Evolutionary conservation across 1,140 invertebrate genomes (phyloP).

Genomic region (Leguminivora glycinivorella): DNA sequence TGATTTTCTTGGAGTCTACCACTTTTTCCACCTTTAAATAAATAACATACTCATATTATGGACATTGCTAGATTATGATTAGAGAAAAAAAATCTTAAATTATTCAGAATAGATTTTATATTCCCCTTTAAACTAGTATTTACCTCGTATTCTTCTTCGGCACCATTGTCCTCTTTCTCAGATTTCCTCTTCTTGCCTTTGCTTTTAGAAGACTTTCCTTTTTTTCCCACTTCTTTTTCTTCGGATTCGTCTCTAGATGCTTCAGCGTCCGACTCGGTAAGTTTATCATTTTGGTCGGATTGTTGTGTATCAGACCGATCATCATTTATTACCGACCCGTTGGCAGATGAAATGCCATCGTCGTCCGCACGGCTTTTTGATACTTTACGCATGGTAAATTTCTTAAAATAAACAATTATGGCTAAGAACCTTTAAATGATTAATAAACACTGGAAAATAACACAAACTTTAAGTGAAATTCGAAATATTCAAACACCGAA

Average conservation of each 20-base stretch:
- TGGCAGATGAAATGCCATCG: slow-evolving; percentile 70
- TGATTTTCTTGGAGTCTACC: slow-evolving; percentile 83
- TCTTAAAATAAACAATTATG: slow-evolving; percentile 45
- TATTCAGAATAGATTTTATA: background rate
- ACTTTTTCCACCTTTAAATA: slow-evolving; percentile 83
- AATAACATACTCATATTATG: background rate
- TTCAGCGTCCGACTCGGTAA: slow-evolving; percentile 32
- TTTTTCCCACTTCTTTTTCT: slow-evolving; percentile 31
- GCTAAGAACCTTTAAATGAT: background rate
- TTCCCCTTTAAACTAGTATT: slow-evolving; percentile 14
- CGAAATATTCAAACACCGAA: slow-evolving; percentile 33
- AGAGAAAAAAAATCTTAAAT: background rate
- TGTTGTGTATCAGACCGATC: slow-evolving; percentile 51
- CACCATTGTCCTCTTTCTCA: slow-evolving; percentile 45
- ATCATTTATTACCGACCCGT: slow-evolving; percentile 62
- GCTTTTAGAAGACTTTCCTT: slow-evolving; percentile 47
- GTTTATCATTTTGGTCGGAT: slow-evolving; percentile 35
- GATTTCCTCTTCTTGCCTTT: slow-evolving; percentile 61
- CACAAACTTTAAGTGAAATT: slow-evolving; percentile 3
- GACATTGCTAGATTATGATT: background rate
- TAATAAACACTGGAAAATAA: background rate
- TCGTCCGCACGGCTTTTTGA: slow-evolving; percentile 68
- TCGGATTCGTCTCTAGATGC: slow-evolving; percentile 34
- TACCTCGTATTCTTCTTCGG: slow-evolving; percentile 67
- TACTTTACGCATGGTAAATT: slow-evolving; percentile 65